phyloP scores from a whole-genome alignment of 2,797 vertebrate genomes.

The Mus minutoides region DNA sequence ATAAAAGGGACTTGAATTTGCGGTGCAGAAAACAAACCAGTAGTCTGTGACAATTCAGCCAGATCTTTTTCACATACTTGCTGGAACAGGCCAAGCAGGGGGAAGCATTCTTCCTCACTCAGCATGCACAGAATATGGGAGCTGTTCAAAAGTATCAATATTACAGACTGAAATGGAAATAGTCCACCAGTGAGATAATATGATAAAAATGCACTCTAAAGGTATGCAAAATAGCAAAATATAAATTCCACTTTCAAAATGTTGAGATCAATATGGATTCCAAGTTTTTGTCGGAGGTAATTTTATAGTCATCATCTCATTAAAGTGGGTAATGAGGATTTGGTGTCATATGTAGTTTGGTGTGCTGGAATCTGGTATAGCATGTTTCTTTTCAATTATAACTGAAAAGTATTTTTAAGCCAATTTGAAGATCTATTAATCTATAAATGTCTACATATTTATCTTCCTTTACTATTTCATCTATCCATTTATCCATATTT shows the following conservation, averaged over 20 bases:
- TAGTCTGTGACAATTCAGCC: neutral
- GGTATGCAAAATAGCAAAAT: slow-evolving; percentile 13
- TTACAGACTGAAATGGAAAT: slow-evolving; percentile 1
- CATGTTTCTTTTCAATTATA: slow-evolving; percentile 15
- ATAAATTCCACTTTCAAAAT: slow-evolving; percentile 15
- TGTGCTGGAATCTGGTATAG: neutral
- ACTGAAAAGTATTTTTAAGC: neutral
- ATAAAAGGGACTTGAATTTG: neutral
- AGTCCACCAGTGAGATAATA: neutral
- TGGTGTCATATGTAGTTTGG: neutral
- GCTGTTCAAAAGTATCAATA: neutral
- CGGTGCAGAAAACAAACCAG: neutral
- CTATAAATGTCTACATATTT: neutral
- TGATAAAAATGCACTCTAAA: neutral
- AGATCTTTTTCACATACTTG: neutral
- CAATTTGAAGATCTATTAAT: neutral
- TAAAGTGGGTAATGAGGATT: neutral
- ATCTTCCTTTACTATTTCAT: neutral
- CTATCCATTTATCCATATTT: neutral
- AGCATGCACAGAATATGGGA: neutral
- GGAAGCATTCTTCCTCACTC: neutral
- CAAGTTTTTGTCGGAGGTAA: neutral
- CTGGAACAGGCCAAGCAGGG: neutral
- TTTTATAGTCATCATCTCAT: neutral
- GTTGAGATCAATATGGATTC: neutral